Evolutionary conservation across 2,888 invertebrate species (phyloP), one percentile per base, ranked within the genome.

Genomic region (Tetheella fluctuosa): DNA sequence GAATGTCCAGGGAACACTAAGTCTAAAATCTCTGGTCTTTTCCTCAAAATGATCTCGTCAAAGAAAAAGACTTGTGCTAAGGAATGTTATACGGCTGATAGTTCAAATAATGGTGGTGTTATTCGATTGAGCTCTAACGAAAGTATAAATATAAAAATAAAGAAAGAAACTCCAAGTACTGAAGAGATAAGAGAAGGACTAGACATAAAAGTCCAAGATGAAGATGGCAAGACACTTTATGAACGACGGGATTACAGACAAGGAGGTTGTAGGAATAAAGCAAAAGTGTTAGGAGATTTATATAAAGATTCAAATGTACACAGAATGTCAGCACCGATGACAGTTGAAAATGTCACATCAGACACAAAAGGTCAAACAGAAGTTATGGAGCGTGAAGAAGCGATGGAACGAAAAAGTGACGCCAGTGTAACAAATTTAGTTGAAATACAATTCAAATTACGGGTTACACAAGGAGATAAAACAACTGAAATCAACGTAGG

Each of bases 371-470:
- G 68, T 37, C 58, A 64, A 6, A 6, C 2, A 25, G 34, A 34
- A 8, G 30, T 1, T 30, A 30, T 30, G 7, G 30, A 30, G 30
- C 30, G 7, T 8, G 60, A 69, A 58, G 65, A 77, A 20, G 59
- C 70, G 2, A 60, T 59, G 2, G 69, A 80, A 53, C 62, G 59
- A 1, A 79, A 67, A 65, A 85, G 81, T 58, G 75, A 80, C 13
- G 65, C 64, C 2, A 89, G 85, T 65, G 58, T 83, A 37, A 67
- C 79, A 12, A 88, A 89, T 69, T 70, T 83, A 42, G 79, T 90
- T 56, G 90, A 90, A 77, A 89, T 91, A 48, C 80, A 85, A 64
- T 84, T 91, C 42, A 86, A 85, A 61, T 63, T 90, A 8, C 86
- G 83, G 66, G 77, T 89, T 1, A 81, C 78, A 58, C 81, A 83